Base-by-base conservation (phyloP, 2,113 vertebrate species). In the Crypturellus undulatus region DNA sequence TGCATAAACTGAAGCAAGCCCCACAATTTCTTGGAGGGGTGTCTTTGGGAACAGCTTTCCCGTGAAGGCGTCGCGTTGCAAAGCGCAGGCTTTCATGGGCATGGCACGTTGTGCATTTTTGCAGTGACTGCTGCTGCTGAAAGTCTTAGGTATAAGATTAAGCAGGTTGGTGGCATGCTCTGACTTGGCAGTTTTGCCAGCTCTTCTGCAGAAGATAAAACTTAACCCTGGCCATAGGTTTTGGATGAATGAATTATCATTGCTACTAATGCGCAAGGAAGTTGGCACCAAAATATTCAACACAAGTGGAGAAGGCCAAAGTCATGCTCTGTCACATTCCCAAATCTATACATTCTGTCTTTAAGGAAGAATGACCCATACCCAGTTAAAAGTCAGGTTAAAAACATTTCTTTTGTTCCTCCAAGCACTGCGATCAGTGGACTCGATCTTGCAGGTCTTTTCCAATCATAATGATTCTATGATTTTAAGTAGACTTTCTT, bases 251-350 rank as follows among this genome's bases (percentile, higher is more conserved):
- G 52, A 64, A 72, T 91, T 60, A 22, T 47, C 1, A 0, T 43
- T 68, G 59, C 21, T 0, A 0, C 18, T 71, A 56, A 47, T 0
- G 0, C 38, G 24, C 38, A 60, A 78, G 12, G 30, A 76, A 84
- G 34, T 79, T 89, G 69, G 64, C 6, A 7, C 43, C 65, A 89
- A 92, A 87, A 79, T 40, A 65, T 65, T 65, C 32, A 54, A n/a
- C 6, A 20, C 5, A 54, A 45, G 28, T 17, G 32, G 51, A 56
- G 38, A 34, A 56, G 54, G 38, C 72, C 58, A 72, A 43, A 84
- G 47, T 28, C 28, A 19, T 89, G 34, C 56, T 38, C 25, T 2
- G 2, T n/a, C 43, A 21, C 51, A 76, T 76, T n/a, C 49, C 34
- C 38, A 54, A 69, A 81, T 62, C n/a, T 71, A 51, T 87, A 89